Percentiles rank a stretch among this genome's conserved stretches.
Evolutionary conservation across 2,888 invertebrate genomes (phyloP).

Genomic region (Fissipunctia ypsillon): DNA sequence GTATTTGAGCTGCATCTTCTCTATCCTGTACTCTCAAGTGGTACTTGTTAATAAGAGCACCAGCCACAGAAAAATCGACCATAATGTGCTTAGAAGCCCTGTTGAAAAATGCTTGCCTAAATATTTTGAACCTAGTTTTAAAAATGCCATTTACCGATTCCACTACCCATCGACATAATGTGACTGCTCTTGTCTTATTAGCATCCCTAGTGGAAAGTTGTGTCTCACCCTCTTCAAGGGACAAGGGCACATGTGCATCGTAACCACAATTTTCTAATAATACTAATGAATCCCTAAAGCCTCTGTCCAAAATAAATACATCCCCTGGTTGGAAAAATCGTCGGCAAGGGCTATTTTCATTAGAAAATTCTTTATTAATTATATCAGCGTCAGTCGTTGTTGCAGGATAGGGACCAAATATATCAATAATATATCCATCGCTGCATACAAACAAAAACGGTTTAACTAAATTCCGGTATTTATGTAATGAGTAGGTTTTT

Average conservation of each 20-base stretch:
- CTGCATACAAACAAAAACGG: conserved; percentile 25
- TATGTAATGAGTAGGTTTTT: conserved; percentile 29
- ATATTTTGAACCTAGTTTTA: too few species aligned
- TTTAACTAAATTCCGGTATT: conserved; percentile 28
- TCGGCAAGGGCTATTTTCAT: background rate
- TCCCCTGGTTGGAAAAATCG: conserved; percentile 23
- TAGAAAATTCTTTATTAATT: conserved; percentile 16
- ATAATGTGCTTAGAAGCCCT: too few species aligned
- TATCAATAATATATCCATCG: conserved; percentile 35
- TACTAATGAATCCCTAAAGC: conserved; percentile 10
- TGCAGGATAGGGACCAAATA: conserved; percentile 29
- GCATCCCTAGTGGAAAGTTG: conserved; percentile 9
- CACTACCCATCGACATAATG: too few species aligned
- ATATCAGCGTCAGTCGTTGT: conserved; percentile 36
- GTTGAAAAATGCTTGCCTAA: too few species aligned
- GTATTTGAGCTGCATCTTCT: too few species aligned
- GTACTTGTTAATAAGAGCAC: too few species aligned
- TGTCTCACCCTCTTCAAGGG: background rate
- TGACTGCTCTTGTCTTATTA: too few species aligned
- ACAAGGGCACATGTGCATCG: conserved; percentile 1
- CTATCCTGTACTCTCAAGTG: too few species aligned
- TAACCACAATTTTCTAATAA: conserved; percentile 4
- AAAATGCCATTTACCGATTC: too few species aligned
- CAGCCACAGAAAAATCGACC: too few species aligned
- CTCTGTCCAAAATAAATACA: conserved; percentile 33